A percentile compares a stretch with the other conserved stretches of the same genome.
phyloP scores from a whole-genome alignment of 2,888 invertebrate species.

The Cephus pulcher region DNA sequence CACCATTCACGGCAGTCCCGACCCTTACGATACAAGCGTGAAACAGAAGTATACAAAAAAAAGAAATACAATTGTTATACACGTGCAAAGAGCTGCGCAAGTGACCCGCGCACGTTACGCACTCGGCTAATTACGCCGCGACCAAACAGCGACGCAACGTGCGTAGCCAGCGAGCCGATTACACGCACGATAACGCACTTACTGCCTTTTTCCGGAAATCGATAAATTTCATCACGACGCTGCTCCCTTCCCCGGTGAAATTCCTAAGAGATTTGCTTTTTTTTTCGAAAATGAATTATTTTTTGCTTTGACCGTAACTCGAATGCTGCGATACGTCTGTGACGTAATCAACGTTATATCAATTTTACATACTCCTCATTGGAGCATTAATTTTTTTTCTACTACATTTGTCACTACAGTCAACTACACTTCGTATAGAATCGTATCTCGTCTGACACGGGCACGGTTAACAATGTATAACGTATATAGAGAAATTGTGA shows the following conservation, averaged over 20 bases:
- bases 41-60: background rate
- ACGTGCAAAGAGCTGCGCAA: background rate
- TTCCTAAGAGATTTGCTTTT: background rate
- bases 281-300: background rate
- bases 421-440: background rate
- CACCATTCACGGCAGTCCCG: background rate
- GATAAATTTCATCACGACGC: slow-evolving; percentile 12
- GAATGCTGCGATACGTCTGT: too few relatives aligned
- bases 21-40: background rate
- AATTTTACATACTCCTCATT: too few relatives aligned
- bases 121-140: background rate
- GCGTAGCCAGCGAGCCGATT: background rate
- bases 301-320: too few relatives aligned
- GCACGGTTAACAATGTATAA: background rate
- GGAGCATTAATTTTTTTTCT: too few relatives aligned
- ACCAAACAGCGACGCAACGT: background rate
- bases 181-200: slow-evolving; percentile 7
- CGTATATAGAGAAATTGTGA: background rate
- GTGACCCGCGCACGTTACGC: background rate
- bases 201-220: slow-evolving; percentile 20
- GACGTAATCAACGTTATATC: too few relatives aligned
- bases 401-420: too few relatives aligned
- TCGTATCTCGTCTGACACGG: background rate
- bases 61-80: background rate
- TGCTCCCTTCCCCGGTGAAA: background rate